Percentiles rank a stretch among this genome's conserved stretches.
Evolutionary conservation across 2,113 vertebrate species (phyloP).

Genomic region (Aegypius monachus): DNA sequence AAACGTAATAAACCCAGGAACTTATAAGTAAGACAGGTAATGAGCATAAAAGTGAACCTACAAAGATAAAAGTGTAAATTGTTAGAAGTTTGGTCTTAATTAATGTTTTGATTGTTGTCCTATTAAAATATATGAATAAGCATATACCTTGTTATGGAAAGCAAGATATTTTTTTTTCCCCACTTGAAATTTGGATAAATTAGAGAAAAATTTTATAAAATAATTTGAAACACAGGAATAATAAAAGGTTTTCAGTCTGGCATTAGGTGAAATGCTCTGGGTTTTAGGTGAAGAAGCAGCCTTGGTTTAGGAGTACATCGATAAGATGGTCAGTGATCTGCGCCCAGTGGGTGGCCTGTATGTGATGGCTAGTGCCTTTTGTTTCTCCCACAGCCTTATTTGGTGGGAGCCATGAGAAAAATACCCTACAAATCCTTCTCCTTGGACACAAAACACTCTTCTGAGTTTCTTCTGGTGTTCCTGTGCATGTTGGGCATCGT

Average conservation of each 20-base stretch:
- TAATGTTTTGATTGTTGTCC: not conserved
- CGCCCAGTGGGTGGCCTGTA: too few species aligned
- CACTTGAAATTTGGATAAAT: not conserved
- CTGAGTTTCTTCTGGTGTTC: not conserved
- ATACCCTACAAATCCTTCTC: not conserved
- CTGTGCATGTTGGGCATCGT: not conserved
- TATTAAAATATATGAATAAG: not conserved
- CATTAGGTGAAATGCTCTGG: not conserved
- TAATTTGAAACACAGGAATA: not conserved
- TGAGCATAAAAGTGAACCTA: not conserved
- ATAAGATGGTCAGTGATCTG: not conserved
- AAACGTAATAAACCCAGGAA: not conserved
- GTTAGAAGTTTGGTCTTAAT: not conserved
- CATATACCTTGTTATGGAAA: not conserved
- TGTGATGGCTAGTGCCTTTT: not conserved
- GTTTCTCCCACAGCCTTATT: not conserved
- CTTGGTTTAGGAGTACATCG: not conserved
- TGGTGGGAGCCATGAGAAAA: not conserved
- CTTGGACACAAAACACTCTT: not conserved
- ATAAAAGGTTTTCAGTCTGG: not conserved
- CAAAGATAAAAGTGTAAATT: not conserved
- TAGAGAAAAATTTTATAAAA: not conserved
- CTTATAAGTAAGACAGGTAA: not conserved
- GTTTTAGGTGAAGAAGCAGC: not conserved
- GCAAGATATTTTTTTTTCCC: rapidly evolving